Percentiles rank a stretch among this genome's conserved stretches.
Evolutionary conservation across 1,140 invertebrate genomes (phyloP).

Genomic region (Brachionus manjavacas): DNA sequence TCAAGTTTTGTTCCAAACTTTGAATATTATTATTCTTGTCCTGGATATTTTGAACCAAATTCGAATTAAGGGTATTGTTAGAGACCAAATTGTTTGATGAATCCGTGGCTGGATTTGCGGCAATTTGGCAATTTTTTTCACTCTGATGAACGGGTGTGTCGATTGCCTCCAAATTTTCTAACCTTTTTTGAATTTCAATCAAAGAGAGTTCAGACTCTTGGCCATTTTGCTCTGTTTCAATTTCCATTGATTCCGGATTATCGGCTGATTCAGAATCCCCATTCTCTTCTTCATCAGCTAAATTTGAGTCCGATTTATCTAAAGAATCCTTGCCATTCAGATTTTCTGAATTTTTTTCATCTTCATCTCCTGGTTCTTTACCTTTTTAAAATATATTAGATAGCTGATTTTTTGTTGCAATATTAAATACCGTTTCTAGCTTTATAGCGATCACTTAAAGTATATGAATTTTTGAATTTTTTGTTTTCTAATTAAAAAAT

Average conservation of each 20-base stretch:
- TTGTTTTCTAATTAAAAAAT: not conserved
- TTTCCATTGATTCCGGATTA: not conserved
- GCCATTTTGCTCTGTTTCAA: not conserved
- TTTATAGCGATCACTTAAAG: not conserved
- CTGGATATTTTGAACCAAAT: not conserved
- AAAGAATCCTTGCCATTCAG: not conserved
- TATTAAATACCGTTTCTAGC: not conserved
- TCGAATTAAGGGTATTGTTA: not conserved
- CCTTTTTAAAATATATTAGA: not conserved
- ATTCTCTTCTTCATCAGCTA: not conserved
- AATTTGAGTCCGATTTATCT: not conserved
- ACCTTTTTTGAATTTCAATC: not conserved
- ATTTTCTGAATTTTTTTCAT: not conserved
- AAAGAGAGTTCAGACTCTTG: not conserved
- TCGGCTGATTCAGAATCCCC: not conserved
- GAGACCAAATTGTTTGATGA: no score
- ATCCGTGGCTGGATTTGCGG: not conserved
- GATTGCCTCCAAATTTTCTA: not conserved
- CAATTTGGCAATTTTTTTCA: not conserved
- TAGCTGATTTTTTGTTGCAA: no score
- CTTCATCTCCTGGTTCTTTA: not conserved
- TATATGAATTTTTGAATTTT: not conserved
- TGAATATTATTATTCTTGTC: not conserved
- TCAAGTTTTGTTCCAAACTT: not conserved
- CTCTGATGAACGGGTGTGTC: not conserved